Base-by-base conservation (phyloP, 2,888 invertebrate genomes). In the Maniola hyperantus region DNA sequence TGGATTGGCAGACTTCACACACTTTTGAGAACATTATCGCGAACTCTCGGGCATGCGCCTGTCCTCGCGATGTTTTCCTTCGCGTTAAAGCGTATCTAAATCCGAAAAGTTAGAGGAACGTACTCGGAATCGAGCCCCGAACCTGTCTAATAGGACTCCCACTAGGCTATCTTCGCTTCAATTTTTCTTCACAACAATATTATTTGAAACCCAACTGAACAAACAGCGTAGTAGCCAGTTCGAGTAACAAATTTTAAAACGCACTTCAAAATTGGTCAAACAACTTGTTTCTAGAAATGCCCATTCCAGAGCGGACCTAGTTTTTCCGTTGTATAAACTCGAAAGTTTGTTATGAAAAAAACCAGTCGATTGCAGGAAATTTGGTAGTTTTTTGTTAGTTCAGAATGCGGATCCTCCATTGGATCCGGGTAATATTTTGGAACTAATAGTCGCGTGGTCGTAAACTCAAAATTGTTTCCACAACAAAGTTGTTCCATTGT, bases 401-500 rank as follows among this genome's bases (percentile, higher is more conserved):
- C 54, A 58, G 64, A 71, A 62, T 71, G 64, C 55, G 54, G 64
- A 59, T 64, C 63, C 64, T 50, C 60, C 54, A 71, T 71, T 65
- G 68, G 62, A 53, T 58, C 36, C 46, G 33, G 18, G 69, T 69
- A 71, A 69, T 69, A 69, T 69, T 71, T 69, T 69, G 63, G 50
- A 69, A 71, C 71, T 71, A 71, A 71, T 68, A 69, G 71, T 64
- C 69, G 67, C 60, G 67, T 59, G 69, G 71, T 64, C 69, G 69
- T 69, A 71, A 71, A 71, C 67, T 69, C 63, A 67, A 69, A 71
- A 69, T 69, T 69, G 67, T 71, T 71, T 71, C 64, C 26, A 61
- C 65, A 69, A 71, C 71, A 73, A 73, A 71, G 67, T 70, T 72
- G 58, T 51, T 65, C 64, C 58, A 67, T 70, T 67, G 71, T 70